Base-by-base conservation (phyloP, 2,888 invertebrate genomes). In the Andrena dorsata region DNA sequence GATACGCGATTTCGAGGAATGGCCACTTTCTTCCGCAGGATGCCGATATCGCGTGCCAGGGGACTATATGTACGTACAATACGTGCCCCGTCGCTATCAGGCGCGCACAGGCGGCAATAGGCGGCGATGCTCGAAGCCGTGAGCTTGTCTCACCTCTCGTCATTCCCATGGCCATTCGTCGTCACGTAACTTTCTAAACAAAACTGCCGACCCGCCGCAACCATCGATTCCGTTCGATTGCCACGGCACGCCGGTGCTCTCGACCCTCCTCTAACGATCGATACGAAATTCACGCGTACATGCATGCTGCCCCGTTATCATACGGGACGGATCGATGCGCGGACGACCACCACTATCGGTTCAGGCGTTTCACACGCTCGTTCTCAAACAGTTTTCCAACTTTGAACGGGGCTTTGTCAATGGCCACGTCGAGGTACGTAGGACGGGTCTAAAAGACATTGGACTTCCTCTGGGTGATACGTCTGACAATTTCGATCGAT, bases 161-260 rank as follows among this genome's bases (percentile, higher is more conserved):
- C 86, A 87, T 87, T 91, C 90, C 89, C 90, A 90, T 89, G 90
- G 90, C 87, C 91, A 90, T 88, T 83, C 82, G 80, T 69, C 83
- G 84, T 74, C 82, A 69, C 84, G 88, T 85, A 87, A 91, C 90
- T 90, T 90, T 90, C 90, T 90, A 91, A 90, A 90, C 89, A 90
- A 91, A 90, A 89, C 90, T 87, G 77, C 80, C 79, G 51, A 76
- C 78, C 41, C 53, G 56, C 66, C 63, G 23, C 73, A 32, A 8
- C 30, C 56, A 56, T 26, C 60, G 41, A 56, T 51, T 35, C 64
- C 47, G 49, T 71, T 64, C 79, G 68, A 72, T 68, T 35, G 41
- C 47, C 56, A 13, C 66, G 13, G 56, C 47, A 26, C 47, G 32
- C 56, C 66, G 13, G 56, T 32, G n/a, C 47, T 30, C 56, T 1